These are phyloP conservation scores for Bradypodion ventrale DNA, from an alignment of 2,797 vertebrate species.

Conservation along the genomic window DNA sequence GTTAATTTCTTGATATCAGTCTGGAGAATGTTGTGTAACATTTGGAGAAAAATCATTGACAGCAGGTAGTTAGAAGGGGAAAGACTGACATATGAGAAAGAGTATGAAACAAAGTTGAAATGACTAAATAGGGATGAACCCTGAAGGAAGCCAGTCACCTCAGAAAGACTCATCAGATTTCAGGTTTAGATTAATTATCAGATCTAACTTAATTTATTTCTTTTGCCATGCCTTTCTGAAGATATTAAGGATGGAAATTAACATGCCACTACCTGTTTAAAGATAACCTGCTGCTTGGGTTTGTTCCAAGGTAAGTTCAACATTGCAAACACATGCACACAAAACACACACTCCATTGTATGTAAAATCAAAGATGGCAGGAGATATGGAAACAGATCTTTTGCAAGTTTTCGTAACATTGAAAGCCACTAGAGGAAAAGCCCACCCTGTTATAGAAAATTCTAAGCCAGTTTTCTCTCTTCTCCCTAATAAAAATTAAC, in stretches of 20 bases:
- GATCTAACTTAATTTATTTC: slow-evolving; percentile 16
- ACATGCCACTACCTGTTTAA: neutral
- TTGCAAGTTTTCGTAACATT: neutral
- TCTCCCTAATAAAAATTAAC: neutral
- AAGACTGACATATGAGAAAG: slow-evolving; percentile 29
- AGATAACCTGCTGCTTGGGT: slow-evolving; percentile 3
- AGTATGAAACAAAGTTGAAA: slow-evolving; percentile 31
- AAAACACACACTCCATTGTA: neutral
- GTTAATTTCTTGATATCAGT: slow-evolving; percentile 47
- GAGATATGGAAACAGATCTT: neutral
- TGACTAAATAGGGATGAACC: slow-evolving; percentile 4
- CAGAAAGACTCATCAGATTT: neutral
- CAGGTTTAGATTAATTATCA: neutral
- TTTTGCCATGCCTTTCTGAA: neutral
- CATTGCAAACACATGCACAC: neutral
- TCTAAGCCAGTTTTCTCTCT: neutral
- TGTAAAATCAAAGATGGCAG: neutral
- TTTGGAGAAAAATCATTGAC: slow-evolving; percentile 35
- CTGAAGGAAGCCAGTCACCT: neutral
- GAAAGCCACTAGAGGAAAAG: neutral
- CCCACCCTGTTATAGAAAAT: neutral
- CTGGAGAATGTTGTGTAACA: slow-evolving; percentile 49
- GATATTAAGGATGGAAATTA: slow-evolving; percentile 9
- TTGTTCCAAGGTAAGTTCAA: neutral
- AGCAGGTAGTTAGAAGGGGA: slow-evolving; percentile 21